Evolutionary conservation across 2,113 vertebrate genomes (phyloP).

Genomic region (Eonycteris spelaea): DNA sequence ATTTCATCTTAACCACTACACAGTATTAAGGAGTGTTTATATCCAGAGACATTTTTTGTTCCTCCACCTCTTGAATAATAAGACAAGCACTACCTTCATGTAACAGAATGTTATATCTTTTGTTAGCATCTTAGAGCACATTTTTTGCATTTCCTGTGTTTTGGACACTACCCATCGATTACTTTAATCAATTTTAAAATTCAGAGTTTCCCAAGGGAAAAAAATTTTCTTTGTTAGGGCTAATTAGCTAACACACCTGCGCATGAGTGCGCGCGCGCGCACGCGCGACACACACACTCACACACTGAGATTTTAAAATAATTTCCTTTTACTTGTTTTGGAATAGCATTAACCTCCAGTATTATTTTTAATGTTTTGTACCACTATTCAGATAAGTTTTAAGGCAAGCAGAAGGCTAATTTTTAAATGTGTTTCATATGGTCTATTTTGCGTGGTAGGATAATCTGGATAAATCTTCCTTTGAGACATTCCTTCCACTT

Average conservation of each 20-base stretch:
- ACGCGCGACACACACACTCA: neutral
- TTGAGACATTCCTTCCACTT: conserved; percentile 35
- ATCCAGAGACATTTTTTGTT: neutral
- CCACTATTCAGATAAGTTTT: conserved; percentile 22
- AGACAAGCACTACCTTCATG: neutral
- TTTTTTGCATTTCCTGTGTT: neutral
- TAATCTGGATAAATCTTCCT: conserved; percentile 24
- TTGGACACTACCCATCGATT: neutral
- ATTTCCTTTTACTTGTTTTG: conserved; percentile 50
- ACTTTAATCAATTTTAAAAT: conserved; percentile 42
- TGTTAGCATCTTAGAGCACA: neutral
- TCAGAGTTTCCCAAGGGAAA: neutral
- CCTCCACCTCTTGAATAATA: neutral
- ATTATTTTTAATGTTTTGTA: conserved; percentile 59
- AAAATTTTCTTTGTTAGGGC: neutral
- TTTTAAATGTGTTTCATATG: conserved; percentile 45
- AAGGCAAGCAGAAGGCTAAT: conserved; percentile 36
- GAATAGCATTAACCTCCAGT: neutral
- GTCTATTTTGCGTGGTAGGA: neutral
- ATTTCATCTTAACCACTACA: neutral
- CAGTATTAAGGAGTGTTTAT: neutral
- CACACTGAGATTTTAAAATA: conserved; percentile 14
- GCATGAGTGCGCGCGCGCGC: too few species aligned
- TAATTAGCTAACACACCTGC: neutral
- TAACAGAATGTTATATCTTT: neutral